Conservation (phyloP, 2,797 vertebrate species). For the Zonotrichia albicollis region DNA sequence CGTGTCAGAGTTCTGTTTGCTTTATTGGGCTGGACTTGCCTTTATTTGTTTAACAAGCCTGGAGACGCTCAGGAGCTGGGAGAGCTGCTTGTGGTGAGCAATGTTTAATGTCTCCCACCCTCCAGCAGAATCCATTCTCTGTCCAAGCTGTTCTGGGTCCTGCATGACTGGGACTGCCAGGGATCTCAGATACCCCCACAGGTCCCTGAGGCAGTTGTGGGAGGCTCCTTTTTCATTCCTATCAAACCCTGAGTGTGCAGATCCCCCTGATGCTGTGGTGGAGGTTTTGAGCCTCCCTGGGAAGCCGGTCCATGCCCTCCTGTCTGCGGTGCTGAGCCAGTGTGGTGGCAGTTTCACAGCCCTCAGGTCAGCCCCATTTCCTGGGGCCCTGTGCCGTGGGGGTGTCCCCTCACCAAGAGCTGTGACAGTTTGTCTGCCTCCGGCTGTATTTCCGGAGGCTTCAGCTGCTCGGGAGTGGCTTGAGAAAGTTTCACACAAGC, state of each 20-base stretch:
- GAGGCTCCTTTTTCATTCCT: background rate
- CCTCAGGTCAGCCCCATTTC: fast-evolving
- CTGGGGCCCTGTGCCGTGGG: fast-evolving
- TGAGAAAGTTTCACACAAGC: background rate
- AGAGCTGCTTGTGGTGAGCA: background rate
- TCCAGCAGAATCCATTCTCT: background rate
- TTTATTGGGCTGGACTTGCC: slow-evolving; percentile 44
- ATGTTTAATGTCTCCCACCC: background rate
- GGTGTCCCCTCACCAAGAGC: background rate
- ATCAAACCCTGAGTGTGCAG: fast-evolving
- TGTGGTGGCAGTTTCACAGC: background rate
- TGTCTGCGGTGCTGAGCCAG: fast-evolving
- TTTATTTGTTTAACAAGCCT: slow-evolving; percentile 58
- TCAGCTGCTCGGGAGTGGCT: background rate
- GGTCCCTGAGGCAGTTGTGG: background rate
- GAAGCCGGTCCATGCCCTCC: background rate
- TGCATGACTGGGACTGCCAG: background rate
- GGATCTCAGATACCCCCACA: fast-evolving
- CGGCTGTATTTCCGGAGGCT: background rate
- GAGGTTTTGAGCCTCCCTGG: background rate
- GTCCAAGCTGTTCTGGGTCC: background rate
- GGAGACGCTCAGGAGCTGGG: background rate
- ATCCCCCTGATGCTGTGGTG: background rate
- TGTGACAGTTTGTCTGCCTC: background rate
- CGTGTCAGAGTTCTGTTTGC: slow-evolving; percentile 59